These are phyloP conservation scores for Indicator indicator DNA, from an alignment of 2,113 vertebrate genomes.

Conservation along the genomic window DNA sequence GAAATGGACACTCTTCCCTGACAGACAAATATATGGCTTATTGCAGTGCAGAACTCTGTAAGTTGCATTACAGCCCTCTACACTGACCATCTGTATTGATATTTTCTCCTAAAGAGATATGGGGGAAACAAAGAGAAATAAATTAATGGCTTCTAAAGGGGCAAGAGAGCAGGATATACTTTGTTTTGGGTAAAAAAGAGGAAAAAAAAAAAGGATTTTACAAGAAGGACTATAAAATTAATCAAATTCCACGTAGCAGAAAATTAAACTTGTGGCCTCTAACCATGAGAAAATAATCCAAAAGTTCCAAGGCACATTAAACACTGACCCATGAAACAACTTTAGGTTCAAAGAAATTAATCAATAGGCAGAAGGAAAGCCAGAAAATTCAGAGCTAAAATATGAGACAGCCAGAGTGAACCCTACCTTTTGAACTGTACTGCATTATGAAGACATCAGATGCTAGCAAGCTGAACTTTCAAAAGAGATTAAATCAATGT, in stretches of 20 bases:
- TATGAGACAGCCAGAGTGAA: neutral
- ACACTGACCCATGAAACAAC: neutral
- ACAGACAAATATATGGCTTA: neutral
- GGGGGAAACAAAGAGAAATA: neutral
- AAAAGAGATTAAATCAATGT: neutral
- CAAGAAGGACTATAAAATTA: neutral
- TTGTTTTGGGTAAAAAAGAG: neutral
- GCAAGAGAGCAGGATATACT: neutral
- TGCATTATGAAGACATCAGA: neutral
- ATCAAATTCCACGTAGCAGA: neutral
- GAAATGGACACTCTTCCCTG: neutral
- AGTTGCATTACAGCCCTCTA: neutral
- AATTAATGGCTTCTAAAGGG: neutral
- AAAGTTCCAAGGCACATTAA: neutral
- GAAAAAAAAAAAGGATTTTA: neutral
- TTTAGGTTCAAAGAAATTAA: neutral
- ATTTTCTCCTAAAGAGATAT: neutral
- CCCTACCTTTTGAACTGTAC: neutral
- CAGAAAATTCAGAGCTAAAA: neutral
- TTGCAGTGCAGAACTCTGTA: neutral
- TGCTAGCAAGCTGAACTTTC: neutral
- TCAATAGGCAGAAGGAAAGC: neutral
- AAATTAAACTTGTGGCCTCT: neutral
- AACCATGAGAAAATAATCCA: neutral
- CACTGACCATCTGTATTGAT: fast-evolving